Evolutionary conservation across 1,140 invertebrate genomes (phyloP).

Genomic region (Drosophila pectinifera): DNA sequence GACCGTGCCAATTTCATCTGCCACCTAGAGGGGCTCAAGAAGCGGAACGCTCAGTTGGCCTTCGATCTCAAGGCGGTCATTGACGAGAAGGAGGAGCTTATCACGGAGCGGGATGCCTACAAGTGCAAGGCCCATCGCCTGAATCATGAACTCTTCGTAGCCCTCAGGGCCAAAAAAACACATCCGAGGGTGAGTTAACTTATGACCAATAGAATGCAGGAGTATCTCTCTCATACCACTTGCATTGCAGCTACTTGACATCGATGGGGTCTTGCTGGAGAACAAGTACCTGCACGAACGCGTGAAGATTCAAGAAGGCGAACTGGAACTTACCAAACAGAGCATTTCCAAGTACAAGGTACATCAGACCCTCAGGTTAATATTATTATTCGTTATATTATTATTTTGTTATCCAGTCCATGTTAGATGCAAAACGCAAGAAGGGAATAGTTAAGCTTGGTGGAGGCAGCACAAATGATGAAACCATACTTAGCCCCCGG

Average conservation of each 20-base stretch:
- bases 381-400: no score
- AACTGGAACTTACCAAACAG: conserved; percentile 90
- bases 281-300: conserved; percentile 94
- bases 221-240: background rate
- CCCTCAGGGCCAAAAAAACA: conserved; percentile 87
- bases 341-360: conserved; percentile 91
- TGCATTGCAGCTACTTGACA: conserved; percentile 88
- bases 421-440: conserved; percentile 87
- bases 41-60: conserved; percentile 86
- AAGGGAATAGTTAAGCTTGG: conserved; percentile 88
- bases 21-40: conserved; percentile 89
- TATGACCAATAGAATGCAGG: background rate
- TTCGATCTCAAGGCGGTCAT: conserved; percentile 91
- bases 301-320: conserved; percentile 91
- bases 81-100: conserved; percentile 94
- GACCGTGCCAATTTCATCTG: conserved; percentile 89
- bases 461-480: conserved; percentile 73
- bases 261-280: conserved; percentile 92
- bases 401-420: conserved; percentile 84
- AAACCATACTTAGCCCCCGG: conserved; percentile 87
- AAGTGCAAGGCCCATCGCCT: conserved; percentile 93
- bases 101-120: conserved; percentile 93
- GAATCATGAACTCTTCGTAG: conserved; percentile 92
- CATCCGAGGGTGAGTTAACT: conserved; percentile 74
- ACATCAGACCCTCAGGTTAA: no score